These are phyloP conservation scores for Leptobrachium leishanense DNA, from an alignment of 2,113 vertebrate genomes.

Conservation along the genomic window DNA sequence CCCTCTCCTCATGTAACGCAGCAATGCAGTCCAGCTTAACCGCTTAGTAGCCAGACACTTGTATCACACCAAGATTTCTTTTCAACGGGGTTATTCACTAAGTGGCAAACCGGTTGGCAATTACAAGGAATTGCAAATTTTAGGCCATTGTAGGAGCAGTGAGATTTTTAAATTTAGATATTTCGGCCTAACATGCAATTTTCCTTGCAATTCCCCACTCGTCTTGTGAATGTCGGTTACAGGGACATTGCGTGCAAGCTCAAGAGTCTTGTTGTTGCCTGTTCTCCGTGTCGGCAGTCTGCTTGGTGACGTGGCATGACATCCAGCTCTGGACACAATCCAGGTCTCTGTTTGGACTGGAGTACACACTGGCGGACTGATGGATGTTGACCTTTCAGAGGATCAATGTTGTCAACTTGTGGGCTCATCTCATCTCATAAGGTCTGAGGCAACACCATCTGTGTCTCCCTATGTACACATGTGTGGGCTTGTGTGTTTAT, in stretches of 20 bases:
- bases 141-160: too few relatives aligned
- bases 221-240: too few relatives aligned
- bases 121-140: too few relatives aligned
- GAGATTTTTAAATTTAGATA: too few relatives aligned
- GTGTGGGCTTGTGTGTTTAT: not conserved
- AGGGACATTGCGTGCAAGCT: too few relatives aligned
- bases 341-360: constrained; percentile 6
- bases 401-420: not conserved
- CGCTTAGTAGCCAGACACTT: constrained; percentile 9
- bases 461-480: not conserved
- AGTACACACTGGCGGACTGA: not conserved
- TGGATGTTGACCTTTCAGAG: constrained; percentile 4
- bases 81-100: too few relatives aligned
- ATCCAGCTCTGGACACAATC: not conserved
- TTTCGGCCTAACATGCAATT: too few relatives aligned
- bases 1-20: not conserved
- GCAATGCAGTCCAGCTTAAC: constrained; percentile 11
- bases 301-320: not conserved
- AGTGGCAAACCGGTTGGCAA: too few relatives aligned
- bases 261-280: not conserved
- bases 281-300: not conserved
- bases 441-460: not conserved
- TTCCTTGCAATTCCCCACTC: too few relatives aligned
- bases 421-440: not conserved
- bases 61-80: not conserved